A percentile compares a stretch with the other conserved stretches of the same genome.
phyloP scores from a whole-genome alignment of 1,140 invertebrate species.

The Araneus ventricosus region DNA sequence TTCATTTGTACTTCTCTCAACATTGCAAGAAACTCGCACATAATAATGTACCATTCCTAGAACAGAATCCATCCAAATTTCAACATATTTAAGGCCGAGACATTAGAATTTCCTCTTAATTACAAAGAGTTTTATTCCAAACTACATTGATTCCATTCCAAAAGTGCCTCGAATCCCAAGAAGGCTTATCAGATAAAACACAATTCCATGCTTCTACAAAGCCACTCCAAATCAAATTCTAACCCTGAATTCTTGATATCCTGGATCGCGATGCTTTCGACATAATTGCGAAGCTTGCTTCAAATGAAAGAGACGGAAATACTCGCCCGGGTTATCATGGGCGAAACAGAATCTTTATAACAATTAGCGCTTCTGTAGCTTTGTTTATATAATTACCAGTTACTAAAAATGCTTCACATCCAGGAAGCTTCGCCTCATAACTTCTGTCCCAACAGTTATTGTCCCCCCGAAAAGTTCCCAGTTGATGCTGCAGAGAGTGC shows the following conservation, averaged over 20 bases:
- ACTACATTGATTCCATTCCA: no score
- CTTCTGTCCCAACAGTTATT: background rate
- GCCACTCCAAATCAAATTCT: background rate
- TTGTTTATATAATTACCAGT: conserved; percentile 41
- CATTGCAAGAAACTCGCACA: no score
- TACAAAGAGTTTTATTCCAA: no score
- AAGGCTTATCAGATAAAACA: no score
- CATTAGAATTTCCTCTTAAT: no score
- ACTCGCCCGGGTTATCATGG: background rate
- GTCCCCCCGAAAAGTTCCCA: background rate
- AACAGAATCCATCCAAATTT: no score
- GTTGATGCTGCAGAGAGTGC: background rate
- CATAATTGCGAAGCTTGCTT: background rate
- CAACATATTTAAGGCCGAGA: no score
- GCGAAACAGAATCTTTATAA: background rate
- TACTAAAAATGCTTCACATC: conserved; percentile 19
- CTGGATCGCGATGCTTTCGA: background rate
- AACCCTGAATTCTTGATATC: background rate
- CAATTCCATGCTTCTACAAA: no score
- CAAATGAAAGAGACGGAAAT: conserved; percentile 13
- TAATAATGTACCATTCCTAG: no score
- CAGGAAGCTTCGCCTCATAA: conserved; percentile 34
- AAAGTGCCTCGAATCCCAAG: no score
- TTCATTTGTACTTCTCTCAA: no score
- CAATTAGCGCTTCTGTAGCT: background rate